Percentiles rank a stretch among this genome's conserved stretches.
phyloP scores from a whole-genome alignment of 2,113 vertebrate species.

The Ciconia stormi region DNA sequence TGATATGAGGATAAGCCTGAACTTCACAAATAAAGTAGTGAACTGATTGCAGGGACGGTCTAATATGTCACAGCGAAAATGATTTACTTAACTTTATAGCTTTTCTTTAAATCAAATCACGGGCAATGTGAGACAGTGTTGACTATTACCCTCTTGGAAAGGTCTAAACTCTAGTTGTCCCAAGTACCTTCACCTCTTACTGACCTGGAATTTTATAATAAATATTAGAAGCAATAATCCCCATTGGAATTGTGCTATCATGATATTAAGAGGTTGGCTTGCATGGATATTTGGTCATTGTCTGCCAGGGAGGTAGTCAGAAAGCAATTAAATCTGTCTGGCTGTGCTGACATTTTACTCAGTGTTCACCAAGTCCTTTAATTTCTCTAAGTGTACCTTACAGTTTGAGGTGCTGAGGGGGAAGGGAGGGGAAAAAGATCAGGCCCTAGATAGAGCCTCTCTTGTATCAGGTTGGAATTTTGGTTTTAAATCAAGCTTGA shows the following conservation, averaged over 20 bases:
- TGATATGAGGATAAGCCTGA: neutral
- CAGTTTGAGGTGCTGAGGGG: neutral
- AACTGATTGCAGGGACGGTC: neutral
- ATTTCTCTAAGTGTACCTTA: neutral
- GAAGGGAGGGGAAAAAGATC: neutral
- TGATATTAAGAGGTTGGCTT: neutral
- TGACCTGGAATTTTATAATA: neutral
- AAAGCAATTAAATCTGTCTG: neutral
- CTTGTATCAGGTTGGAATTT: neutral
- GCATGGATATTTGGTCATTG: neutral
- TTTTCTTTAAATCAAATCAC: neutral
- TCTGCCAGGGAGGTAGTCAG: neutral
- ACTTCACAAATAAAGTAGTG: neutral
- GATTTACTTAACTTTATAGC: neutral
- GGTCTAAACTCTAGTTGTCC: neutral
- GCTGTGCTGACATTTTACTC: neutral
- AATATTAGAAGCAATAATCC: neutral
- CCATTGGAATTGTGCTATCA: neutral
- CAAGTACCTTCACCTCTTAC: neutral
- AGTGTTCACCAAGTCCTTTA: neutral
- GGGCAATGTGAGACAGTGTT: neutral
- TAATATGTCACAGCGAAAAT: neutral
- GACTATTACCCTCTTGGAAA: neutral
- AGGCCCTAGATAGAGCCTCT: neutral
- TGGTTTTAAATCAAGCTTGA: neutral